Conservation (phyloP, 1,140 invertebrate species). For the Bombus superbus region DNA sequence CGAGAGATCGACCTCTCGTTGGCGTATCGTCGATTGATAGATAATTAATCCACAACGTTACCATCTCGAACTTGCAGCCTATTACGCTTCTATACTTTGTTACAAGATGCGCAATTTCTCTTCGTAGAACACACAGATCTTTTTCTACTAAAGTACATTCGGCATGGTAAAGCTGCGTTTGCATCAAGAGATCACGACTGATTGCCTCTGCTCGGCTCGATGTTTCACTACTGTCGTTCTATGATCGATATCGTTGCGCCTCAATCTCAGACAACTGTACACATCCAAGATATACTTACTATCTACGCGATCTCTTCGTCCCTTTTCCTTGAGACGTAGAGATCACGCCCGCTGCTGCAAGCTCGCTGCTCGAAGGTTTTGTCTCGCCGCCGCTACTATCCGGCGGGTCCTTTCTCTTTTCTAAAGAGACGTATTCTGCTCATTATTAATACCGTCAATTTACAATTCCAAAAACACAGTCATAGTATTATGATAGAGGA, state of each 20-base stretch:
- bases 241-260: background rate
- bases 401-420: conserved; percentile 94
- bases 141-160: background rate
- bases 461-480: background rate
- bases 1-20: background rate
- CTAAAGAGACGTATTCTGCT: conserved; percentile 84
- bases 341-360: conserved; percentile 80
- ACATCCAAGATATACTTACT: conserved; percentile 85
- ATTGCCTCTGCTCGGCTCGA: background rate
- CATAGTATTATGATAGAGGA: background rate
- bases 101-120: background rate
- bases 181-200: background rate
- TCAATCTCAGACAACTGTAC: background rate
- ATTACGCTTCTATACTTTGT: no score
- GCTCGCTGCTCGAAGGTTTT: conserved; percentile 87
- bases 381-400: conserved; percentile 87
- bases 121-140: no score
- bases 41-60: background rate
- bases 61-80: background rate
- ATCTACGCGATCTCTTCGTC: conserved; percentile 89
- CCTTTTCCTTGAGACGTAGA: conserved; percentile 85
- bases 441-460: conserved; percentile 72
- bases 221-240: conserved; percentile 40
- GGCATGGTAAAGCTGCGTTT: background rate
- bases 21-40: background rate